A percentile compares a stretch with the other conserved stretches of the same genome.
Evolutionary conservation across 2,113 vertebrate genomes (phyloP).

Genomic region (Aix galericulata): DNA sequence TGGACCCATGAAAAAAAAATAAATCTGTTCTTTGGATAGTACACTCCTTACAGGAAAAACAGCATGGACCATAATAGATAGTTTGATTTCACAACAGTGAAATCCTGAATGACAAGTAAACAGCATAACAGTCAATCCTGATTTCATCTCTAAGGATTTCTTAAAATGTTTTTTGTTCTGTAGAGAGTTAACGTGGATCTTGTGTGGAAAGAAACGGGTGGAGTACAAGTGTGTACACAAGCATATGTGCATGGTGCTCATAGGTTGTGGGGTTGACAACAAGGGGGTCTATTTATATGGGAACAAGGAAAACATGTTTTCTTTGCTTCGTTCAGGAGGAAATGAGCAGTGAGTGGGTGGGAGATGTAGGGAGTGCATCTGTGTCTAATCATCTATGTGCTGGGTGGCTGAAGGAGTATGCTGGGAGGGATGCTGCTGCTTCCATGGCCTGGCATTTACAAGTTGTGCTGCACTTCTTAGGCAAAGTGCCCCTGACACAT

Average conservation of each 20-base stretch:
- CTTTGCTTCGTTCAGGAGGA: conserved; percentile 22
- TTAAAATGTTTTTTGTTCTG: background rate
- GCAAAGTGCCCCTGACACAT: background rate
- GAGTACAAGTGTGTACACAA: background rate
- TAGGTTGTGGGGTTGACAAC: conserved; percentile 22
- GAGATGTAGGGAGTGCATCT: background rate
- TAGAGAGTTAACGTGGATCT: background rate
- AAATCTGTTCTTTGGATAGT: background rate
- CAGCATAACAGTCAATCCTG: background rate
- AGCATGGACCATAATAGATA: accelerated
- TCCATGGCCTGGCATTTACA: background rate
- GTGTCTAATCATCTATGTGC: background rate
- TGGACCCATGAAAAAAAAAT: background rate
- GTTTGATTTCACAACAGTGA: background rate
- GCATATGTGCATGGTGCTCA: background rate
- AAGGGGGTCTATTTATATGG: conserved; percentile 10
- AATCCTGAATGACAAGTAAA: background rate
- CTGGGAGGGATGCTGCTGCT: background rate
- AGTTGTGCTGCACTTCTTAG: background rate
- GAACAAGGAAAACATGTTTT: conserved; percentile 54
- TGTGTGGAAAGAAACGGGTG: background rate
- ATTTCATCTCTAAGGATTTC: background rate
- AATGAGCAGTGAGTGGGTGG: conserved; percentile 42
- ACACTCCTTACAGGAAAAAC: background rate
- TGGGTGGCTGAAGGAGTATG: background rate